Percentiles rank a stretch among this genome's conserved stretches.
Evolutionary conservation across 2,113 vertebrate species (phyloP).

Genomic region (Ptychochromis oligacanthus): DNA sequence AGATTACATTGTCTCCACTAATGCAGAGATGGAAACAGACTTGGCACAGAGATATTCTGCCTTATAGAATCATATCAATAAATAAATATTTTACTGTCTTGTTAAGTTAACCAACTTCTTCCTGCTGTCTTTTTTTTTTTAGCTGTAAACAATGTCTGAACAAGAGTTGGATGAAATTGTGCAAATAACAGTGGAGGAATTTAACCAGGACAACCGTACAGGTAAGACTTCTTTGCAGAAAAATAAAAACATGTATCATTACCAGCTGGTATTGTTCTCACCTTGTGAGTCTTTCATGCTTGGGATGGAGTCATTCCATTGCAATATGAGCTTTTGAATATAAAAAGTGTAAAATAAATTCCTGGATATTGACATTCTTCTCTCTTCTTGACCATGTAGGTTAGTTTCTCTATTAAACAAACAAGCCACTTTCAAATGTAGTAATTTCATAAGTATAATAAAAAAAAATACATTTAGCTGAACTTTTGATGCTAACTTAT

Average conservation of each 20-base stretch:
- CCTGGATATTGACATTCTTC: too few relatives aligned
- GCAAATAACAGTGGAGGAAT: slow-evolving; percentile 95
- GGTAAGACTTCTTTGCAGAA: slow-evolving; percentile 75
- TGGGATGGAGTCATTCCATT: too few relatives aligned
- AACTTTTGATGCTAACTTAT: neutral
- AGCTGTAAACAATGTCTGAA: slow-evolving; percentile 93
- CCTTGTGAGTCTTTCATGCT: too few relatives aligned
- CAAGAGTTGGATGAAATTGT: slow-evolving; percentile 95
- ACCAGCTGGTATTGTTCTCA: too few relatives aligned
- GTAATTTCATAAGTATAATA: too few relatives aligned
- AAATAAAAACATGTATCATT: neutral
- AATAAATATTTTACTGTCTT: neutral
- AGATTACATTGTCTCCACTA: neutral
- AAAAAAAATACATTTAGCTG: too few relatives aligned
- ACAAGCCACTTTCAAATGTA: too few relatives aligned
- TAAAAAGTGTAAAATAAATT: too few relatives aligned
- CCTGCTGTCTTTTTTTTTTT: neutral
- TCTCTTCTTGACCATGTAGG: too few relatives aligned
- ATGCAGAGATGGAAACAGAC: neutral
- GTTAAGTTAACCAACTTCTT: neutral
- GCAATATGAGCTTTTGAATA: too few relatives aligned
- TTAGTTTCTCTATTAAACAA: too few relatives aligned
- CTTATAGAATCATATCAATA: neutral
- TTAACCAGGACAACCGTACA: slow-evolving; percentile 87
- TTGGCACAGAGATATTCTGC: neutral